Evolutionary conservation across 2,113 vertebrate genomes (phyloP), one percentile per base, ranked within the genome.

Genomic region (Esox niger): DNA sequence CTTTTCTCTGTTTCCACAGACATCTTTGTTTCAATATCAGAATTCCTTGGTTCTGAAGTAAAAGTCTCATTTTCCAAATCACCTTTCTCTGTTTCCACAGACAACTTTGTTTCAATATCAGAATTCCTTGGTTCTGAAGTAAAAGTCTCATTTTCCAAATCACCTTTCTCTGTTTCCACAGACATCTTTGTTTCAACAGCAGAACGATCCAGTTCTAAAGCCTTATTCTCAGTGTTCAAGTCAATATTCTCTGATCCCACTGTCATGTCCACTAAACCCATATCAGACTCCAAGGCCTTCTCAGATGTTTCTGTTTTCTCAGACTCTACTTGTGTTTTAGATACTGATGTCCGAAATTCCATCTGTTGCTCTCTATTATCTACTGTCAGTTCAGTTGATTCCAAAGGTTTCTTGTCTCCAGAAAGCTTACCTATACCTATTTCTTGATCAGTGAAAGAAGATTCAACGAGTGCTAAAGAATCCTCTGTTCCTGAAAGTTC

Each of bases 201-300:
- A 67, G 6, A 27, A 20, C n/a, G n/a, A n/a, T n/a, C n/a, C n/a
- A n/a, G n/a, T n/a, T n/a, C n/a, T n/a, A n/a, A n/a, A n/a, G n/a
- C n/a, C n/a, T n/a, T n/a, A n/a, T n/a, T 71, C 11, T 66, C 64
- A 17, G 60, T 52, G 80, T 66, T 21, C 46, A 70, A 55, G 32
- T 13, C 27, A 20, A 71, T 31, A 3, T 38, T 64, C 29, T 74
- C 68, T 49, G 46, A 26, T 67, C 66, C 38, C 55, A 5, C 6
- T 60, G 59, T 25, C 62, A 62, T n/a, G 64, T 68, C 2, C 66
- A 49, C 8, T 52, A n/a, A n/a, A 52, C n/a, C 47, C n/a, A 52
- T 52, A 15, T 23, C n/a, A 52, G 20, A 52, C 21, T 52, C n/a
- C n/a, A 1, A 21, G 5, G 47, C 20, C 47, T 52, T 52, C 2